A percentile compares a stretch with the other conserved stretches of the same genome.
phyloP scores from a whole-genome alignment of 2,888 invertebrate species.

The Apoderus coryli region DNA sequence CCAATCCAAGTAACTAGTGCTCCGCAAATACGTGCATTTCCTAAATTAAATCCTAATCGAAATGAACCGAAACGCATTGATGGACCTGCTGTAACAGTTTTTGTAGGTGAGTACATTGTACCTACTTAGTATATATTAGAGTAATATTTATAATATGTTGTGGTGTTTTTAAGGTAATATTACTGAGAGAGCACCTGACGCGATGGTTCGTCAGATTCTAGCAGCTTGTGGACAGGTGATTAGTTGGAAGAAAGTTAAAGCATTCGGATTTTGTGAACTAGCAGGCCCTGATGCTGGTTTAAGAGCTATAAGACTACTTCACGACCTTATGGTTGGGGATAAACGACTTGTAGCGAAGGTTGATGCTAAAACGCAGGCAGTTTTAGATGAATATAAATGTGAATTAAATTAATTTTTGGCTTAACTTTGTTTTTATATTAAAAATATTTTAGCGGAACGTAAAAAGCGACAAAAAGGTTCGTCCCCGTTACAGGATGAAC shows the following conservation, averaged over 20 bases:
- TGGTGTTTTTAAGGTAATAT: conserved; percentile 63
- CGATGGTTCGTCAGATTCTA: conserved; percentile 84
- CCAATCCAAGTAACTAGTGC: conserved; percentile 34
- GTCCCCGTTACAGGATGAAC: conserved; percentile 43
- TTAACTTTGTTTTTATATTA: neutral
- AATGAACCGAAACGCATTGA: conserved; percentile 34
- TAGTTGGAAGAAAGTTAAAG: conserved; percentile 95
- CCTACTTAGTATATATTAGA: no score
- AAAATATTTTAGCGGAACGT: conserved; percentile 37
- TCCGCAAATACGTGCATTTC: conserved; percentile 31
- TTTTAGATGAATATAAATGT: conserved; percentile 88
- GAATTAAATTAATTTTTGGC: conserved; percentile 9
- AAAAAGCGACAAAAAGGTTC: conserved; percentile 43
- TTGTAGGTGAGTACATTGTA: conserved; percentile 56
- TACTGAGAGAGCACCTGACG: conserved; percentile 86
- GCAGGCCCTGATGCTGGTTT: conserved; percentile 91
- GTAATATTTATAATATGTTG: no score
- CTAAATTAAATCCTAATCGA: conserved; percentile 29
- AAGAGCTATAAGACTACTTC: conserved; percentile 81
- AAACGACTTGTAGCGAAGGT: conserved; percentile 91
- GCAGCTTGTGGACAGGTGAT: conserved; percentile 88
- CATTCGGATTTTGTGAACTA: conserved; percentile 97
- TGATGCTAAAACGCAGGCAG: conserved; percentile 91
- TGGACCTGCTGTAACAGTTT: conserved; percentile 91
- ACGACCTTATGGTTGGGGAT: conserved; percentile 84